These are phyloP conservation scores for Gambusia affinis DNA, from an alignment of 2,113 vertebrate species.

Conservation along the genomic window DNA sequence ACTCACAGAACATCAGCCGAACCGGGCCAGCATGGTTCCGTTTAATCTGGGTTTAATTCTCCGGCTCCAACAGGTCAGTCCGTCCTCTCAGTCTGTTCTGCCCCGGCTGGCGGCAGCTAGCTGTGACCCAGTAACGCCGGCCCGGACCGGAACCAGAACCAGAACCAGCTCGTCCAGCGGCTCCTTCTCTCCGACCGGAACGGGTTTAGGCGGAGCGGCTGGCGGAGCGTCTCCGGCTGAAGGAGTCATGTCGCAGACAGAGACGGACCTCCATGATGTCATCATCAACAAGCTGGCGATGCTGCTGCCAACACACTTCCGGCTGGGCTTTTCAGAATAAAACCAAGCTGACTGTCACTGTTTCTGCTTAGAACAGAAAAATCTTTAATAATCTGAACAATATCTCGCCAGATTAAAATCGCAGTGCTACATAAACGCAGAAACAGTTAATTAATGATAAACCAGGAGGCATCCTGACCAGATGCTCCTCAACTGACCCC, in stretches of 20 bases:
- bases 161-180: neutral
- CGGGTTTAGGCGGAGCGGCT: neutral
- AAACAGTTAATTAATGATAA: too few species aligned
- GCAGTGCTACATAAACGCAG: neutral
- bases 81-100: neutral
- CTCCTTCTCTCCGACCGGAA: conserved; percentile 6
- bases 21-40: neutral
- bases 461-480: too few species aligned
- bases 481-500: too few species aligned
- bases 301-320: conserved; percentile 1
- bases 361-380: neutral
- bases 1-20: neutral
- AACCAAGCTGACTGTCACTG: neutral
- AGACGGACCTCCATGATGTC: conserved; percentile 56
- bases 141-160: neutral
- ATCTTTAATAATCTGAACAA: neutral
- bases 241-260: conserved; percentile 41
- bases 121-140: neutral
- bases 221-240: conserved; percentile 4
- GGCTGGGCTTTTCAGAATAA: conserved; percentile 20
- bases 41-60: neutral
- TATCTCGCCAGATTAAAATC: neutral
- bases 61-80: conserved; percentile 12
- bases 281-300: conserved; percentile 30
- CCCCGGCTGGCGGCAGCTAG: neutral